These are phyloP conservation scores for Tympanoctomys barrerae DNA, from an alignment of 2,797 vertebrate species.

Conservation along the genomic window DNA sequence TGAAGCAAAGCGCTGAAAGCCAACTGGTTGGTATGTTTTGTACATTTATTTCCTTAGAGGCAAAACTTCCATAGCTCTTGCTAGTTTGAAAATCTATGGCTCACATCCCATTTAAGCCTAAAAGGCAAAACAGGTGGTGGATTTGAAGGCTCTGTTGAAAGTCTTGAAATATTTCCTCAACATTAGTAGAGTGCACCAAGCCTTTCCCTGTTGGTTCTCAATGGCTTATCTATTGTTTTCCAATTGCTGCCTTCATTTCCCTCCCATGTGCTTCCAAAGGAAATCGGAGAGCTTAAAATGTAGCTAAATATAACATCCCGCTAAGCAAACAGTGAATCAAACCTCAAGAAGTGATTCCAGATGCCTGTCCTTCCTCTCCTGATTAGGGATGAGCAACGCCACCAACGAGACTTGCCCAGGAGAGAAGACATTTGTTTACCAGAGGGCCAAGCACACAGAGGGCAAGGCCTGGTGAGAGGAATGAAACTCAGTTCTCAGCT, in stretches of 20 bases:
- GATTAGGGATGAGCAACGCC: conserved; percentile 24
- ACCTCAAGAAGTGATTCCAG: conserved; percentile 64
- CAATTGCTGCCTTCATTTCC: conserved; percentile 66
- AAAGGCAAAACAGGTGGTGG: conserved; percentile 62
- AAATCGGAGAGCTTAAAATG: conserved; percentile 65
- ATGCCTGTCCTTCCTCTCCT: not conserved
- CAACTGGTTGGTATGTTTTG: not conserved
- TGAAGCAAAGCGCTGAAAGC: conserved; percentile 12
- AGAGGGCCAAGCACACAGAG: not conserved
- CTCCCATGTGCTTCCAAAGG: conserved; percentile 66
- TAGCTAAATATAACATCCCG: conserved; percentile 54
- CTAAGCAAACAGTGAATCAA: conserved; percentile 61
- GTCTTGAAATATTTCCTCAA: conserved; percentile 71
- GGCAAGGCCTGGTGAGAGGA: not conserved
- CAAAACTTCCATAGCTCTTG: conserved; percentile 39
- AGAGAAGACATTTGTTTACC: conserved; percentile 55
- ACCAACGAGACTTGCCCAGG: not conserved
- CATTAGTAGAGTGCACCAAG: conserved; percentile 44
- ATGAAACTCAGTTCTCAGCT: not conserved
- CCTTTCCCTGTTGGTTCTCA: conserved; percentile 60
- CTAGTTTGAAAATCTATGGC: not conserved
- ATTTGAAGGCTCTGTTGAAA: conserved; percentile 43
- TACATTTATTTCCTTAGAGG: conserved; percentile 34
- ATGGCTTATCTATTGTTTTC: conserved; percentile 78
- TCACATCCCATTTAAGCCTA: not conserved